Base-by-base conservation (phyloP, 1,140 invertebrate genomes). In the Drosophila willistoni region DNA sequence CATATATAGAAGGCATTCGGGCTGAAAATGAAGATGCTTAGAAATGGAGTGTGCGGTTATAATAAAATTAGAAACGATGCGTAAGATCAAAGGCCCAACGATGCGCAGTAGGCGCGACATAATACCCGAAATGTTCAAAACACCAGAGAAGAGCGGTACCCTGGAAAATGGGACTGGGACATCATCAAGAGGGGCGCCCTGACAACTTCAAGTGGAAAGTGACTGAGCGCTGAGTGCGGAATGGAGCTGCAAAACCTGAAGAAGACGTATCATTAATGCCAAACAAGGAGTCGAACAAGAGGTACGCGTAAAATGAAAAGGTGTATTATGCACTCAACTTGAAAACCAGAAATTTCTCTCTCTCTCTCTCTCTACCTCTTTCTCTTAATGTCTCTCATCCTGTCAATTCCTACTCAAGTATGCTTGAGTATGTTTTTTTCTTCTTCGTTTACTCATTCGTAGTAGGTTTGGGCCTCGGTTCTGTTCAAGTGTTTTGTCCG, bases 181-280 rank as follows among this genome's bases (percentile, higher is more conserved):
- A 61, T 33, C 39, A 65, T 64, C 73, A 66, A 77, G 56, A 61
- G 55, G 51, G 59, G 51, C 56, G 68, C 34, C 59, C 72, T 90
- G 87, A 90, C 86, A 90, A 82, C 72, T 79, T 90, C 68, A 90
- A 90, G 87, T 90, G 86, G 79, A 90, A 82, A 90, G 44, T 82
- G 86, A 86, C 83, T 86, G 70, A 42, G 75, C 60, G 44, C 14
- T 9, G 14, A 47, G 70, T 72, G 73, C 63, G 64, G 61, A 60
- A 41, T 47, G 72, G 47, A 29, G 33, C 67, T 57, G 66, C 34
- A 64, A 65, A 47, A 14, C 42, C 82, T 87, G 82, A 86, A 77
- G 83, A 86, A 86, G 82, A 90, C 86, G 87, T 90, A 87, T 90
- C 86, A 90, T 90, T 90, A 90, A 90, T 90, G 86, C 90, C 86